These are phyloP conservation scores for Drosophila pandora DNA, from an alignment of 1,140 invertebrate genomes.

Conservation along the genomic window DNA sequence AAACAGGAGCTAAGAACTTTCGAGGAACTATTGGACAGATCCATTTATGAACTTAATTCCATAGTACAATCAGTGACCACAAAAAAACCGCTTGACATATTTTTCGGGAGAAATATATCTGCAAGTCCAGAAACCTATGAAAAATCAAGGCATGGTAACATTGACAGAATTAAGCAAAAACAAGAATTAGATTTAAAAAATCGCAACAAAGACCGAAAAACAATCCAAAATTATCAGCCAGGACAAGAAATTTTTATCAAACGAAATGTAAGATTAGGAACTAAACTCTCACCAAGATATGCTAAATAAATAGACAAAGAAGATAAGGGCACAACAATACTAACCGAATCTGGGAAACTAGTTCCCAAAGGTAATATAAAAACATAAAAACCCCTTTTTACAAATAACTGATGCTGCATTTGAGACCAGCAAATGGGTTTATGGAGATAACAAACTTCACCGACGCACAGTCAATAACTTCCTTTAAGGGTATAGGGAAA, in stretches of 20 bases:
- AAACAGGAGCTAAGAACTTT: too few species aligned
- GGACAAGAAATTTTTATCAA: neutral
- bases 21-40: too few species aligned
- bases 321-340: neutral
- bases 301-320: neutral
- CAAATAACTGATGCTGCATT: neutral
- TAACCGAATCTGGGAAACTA: neutral
- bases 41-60: too few species aligned
- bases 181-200: neutral
- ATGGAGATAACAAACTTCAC: neutral
- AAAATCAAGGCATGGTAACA: too few species aligned
- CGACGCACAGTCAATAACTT: constrained; percentile 17
- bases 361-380: neutral
- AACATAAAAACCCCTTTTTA: neutral
- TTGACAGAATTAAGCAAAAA: too few species aligned
- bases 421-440: neutral
- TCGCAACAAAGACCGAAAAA: neutral
- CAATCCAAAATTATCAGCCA: neutral
- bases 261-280: neutral
- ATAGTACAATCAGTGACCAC: too few species aligned
- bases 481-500: too few species aligned
- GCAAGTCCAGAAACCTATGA: too few species aligned
- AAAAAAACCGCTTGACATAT: too few species aligned
- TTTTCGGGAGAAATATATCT: too few species aligned
- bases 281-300: neutral